Conservation (phyloP, 2,797 vertebrate genomes). For the Otolemur crassicaudatus region DNA sequence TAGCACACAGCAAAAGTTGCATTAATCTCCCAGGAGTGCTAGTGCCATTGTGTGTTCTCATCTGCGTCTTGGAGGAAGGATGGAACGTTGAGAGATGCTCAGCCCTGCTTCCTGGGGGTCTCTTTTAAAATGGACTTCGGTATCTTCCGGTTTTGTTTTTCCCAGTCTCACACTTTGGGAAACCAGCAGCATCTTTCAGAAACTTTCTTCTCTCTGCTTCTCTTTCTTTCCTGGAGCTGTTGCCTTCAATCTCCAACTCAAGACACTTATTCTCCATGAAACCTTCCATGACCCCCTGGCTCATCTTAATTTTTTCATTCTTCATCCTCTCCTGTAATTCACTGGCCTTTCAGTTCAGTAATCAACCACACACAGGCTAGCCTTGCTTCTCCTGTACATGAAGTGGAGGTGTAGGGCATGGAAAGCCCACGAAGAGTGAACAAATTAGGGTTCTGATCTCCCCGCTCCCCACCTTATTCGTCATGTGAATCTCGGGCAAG, state of each 20-base stretch:
- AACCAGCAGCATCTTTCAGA: not conserved
- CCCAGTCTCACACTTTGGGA: not conserved
- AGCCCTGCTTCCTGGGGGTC: not conserved
- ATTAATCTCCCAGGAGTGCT: not conserved
- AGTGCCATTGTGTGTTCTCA: rapidly evolving
- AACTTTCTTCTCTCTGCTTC: not conserved
- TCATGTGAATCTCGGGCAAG: not conserved
- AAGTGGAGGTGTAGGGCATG: not conserved
- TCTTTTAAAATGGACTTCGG: not conserved
- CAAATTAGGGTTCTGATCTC: not conserved
- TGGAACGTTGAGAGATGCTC: not conserved
- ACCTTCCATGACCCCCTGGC: not conserved
- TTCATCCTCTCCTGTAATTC: not conserved
- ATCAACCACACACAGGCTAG: not conserved
- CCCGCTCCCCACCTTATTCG: not conserved
- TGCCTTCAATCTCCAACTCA: not conserved
- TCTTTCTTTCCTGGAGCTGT: not conserved
- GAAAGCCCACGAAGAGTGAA: not conserved
- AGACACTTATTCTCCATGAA: not conserved
- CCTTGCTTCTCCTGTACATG: not conserved
- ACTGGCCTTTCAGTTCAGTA: not conserved
- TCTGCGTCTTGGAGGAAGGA: not conserved
- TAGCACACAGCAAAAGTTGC: not conserved
- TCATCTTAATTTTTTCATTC: not conserved
- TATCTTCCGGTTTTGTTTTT: not conserved